phyloP scores from a whole-genome alignment of 2,888 invertebrate species.

The Cephus rjabovi region DNA sequence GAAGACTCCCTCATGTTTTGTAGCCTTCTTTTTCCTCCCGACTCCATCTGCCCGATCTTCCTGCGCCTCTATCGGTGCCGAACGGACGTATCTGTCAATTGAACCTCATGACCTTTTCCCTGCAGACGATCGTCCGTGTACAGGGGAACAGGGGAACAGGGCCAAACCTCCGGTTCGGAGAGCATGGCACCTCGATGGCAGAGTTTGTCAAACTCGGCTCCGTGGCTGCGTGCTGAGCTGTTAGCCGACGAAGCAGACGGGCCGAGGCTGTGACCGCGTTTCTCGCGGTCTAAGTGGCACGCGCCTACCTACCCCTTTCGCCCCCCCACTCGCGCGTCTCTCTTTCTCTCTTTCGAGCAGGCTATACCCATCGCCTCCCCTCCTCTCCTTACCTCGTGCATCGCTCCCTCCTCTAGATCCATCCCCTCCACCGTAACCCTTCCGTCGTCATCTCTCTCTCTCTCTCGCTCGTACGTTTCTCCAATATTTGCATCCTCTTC shows the following conservation, averaged over 20 bases:
- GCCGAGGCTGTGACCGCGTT: constrained; percentile 66
- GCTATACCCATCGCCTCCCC: not conserved
- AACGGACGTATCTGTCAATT: not conserved
- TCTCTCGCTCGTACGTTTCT: not conserved
- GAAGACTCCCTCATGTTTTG: not conserved
- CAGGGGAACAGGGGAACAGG: not conserved
- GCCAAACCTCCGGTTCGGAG: not conserved
- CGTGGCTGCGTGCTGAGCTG: constrained; percentile 6
- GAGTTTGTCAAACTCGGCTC: constrained; percentile 33
- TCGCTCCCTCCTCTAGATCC: not conserved
- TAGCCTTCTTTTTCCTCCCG: not conserved
- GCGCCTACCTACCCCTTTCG: constrained; percentile 56
- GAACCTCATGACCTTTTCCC: not conserved
- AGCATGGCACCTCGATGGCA: not conserved
- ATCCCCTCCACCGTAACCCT: not conserved
- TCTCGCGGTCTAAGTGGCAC: constrained; percentile 64
- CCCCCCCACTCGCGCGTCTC: constrained; percentile 21
- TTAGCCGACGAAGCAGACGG: constrained; percentile 50
- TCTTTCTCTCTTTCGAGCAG: constrained; percentile 9
- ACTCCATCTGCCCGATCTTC: not conserved
- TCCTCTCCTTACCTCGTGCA: not conserved
- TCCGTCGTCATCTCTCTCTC: constrained; percentile 22
- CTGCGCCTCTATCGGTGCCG: not conserved
- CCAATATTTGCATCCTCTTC: constrained; percentile 17
- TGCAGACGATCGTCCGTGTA: not conserved